phyloP scores from a whole-genome alignment of 2,888 invertebrate species.

The Melanargia galathea region DNA sequence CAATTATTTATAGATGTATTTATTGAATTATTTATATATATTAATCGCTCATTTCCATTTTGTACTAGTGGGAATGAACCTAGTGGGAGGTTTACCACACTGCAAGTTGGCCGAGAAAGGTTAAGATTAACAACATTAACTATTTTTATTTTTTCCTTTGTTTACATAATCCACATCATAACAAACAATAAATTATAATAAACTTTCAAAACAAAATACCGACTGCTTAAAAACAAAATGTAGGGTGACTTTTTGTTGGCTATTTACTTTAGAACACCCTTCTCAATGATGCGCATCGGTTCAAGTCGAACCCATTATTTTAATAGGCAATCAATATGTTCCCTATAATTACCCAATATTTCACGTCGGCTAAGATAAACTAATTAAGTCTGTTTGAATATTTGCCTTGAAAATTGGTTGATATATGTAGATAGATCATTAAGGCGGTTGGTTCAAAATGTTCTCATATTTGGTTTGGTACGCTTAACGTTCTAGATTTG shows the following conservation, averaged over 20 bases:
- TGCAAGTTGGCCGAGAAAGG: no score
- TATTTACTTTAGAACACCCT: slow-evolving; percentile 57
- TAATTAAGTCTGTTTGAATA: slow-evolving; percentile 77
- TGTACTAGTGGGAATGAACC: no score
- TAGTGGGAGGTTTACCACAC: no score
- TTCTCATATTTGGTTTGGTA: slow-evolving; percentile 32
- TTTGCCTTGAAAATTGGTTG: slow-evolving; percentile 76
- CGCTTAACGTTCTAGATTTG: slow-evolving; percentile 26
- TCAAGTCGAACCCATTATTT: slow-evolving; percentile 70
- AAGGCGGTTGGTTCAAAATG: slow-evolving; percentile 62
- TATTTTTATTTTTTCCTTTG: not conserved
- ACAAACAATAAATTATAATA: not conserved
- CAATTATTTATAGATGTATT: no score
- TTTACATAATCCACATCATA: not conserved
- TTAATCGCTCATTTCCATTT: no score
- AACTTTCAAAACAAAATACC: slow-evolving; percentile 47
- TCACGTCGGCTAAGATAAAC: slow-evolving; percentile 61
- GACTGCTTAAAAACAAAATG: slow-evolving; percentile 64
- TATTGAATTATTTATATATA: no score
- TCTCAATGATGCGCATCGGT: slow-evolving; percentile 63
- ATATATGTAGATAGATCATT: slow-evolving; percentile 68
- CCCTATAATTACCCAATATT: slow-evolving; percentile 67
- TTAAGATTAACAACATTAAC: not conserved
- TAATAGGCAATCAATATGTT: slow-evolving; percentile 75
- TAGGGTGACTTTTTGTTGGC: slow-evolving; percentile 43